Percentiles rank a stretch among this genome's conserved stretches.
These are phyloP conservation scores for Dryas iulia DNA, from an alignment of 1,140 invertebrate genomes.

Conservation along the genomic window DNA sequence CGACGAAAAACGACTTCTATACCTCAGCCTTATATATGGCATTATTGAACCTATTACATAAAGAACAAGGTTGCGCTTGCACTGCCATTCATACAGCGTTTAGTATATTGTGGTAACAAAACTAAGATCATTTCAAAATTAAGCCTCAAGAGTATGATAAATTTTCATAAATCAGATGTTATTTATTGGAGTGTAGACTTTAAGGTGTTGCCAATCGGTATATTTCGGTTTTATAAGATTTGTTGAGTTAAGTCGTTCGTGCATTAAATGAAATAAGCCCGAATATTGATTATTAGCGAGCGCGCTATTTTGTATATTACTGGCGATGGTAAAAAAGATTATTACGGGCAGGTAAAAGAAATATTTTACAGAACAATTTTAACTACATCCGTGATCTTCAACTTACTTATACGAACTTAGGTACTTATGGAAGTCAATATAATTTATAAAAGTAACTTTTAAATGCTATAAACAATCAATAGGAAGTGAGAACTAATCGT, in stretches of 20 bases:
- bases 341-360: constrained; percentile 26
- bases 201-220: constrained; percentile 75
- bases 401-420: not conserved
- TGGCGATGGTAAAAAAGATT: constrained; percentile 36
- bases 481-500: not conserved
- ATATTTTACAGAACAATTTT: constrained; percentile 24
- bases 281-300: constrained; percentile 30
- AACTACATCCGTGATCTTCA: not conserved
- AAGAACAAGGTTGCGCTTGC: constrained; percentile 55
- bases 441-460: not conserved
- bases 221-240: constrained; percentile 67
- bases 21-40: constrained; percentile 24
- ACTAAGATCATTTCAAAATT: constrained; percentile 74
- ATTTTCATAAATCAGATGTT: constrained; percentile 78
- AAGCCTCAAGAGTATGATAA: constrained; percentile 78
- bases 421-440: not conserved
- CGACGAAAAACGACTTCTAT: constrained; percentile 63
- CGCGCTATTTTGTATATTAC: constrained; percentile 36
- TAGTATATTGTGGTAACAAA: constrained; percentile 46
- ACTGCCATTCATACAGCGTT: constrained; percentile 37
- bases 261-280: constrained; percentile 26
- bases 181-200: constrained; percentile 79
- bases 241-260: constrained; percentile 55
- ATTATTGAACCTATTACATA: constrained; percentile 49
- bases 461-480: constrained; percentile 24